Conservation (phyloP, 2,113 vertebrate genomes). For the Ptilorrhoa leucosticta region DNA sequence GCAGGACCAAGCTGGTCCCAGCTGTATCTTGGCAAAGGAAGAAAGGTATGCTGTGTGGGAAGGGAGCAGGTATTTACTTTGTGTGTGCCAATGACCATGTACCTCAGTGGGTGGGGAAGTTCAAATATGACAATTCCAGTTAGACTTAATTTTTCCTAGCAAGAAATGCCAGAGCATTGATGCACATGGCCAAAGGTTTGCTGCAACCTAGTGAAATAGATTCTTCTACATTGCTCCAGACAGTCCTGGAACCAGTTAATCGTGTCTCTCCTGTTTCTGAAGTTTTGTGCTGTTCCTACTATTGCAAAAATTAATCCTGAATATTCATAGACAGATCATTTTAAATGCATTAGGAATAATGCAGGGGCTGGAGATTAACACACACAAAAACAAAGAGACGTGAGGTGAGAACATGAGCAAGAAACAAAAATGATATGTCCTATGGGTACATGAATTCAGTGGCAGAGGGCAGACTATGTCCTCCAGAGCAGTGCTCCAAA, state of each 20-base stretch:
- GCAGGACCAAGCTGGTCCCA: background rate
- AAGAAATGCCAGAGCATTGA: background rate
- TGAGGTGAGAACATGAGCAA: background rate
- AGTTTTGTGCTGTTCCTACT: background rate
- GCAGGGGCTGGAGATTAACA: background rate
- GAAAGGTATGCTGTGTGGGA: background rate
- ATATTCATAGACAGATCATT: background rate
- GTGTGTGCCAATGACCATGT: background rate
- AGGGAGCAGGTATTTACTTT: background rate
- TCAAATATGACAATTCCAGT: background rate
- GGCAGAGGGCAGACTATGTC: background rate
- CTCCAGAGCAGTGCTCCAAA: background rate
- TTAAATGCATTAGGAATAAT: background rate
- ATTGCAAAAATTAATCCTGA: background rate
- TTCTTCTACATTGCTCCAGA: background rate
- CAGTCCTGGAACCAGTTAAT: background rate
- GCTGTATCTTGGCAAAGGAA: background rate
- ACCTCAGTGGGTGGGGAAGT: background rate
- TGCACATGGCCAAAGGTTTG: background rate
- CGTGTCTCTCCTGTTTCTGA: background rate
- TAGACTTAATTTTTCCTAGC: background rate
- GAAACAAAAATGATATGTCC: background rate
- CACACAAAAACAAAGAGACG: background rate
- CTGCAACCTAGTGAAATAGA: background rate
- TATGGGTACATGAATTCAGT: background rate